phyloP scores from a whole-genome alignment of 2,888 invertebrate species.

The Uloborus plumipes region DNA sequence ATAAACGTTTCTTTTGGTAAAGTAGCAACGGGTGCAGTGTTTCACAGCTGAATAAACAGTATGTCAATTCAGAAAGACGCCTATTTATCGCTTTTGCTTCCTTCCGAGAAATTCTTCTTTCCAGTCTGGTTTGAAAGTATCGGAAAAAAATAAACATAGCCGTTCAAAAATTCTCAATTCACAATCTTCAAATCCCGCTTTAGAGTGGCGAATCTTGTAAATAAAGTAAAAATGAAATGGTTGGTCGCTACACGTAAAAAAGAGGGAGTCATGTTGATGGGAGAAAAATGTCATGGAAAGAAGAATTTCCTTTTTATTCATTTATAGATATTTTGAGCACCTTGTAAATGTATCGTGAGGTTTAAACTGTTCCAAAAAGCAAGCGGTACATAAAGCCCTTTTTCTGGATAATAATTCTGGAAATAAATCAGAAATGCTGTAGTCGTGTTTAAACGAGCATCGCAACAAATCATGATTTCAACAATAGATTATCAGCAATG shows the following conservation, averaged over 20 bases:
- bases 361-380: not conserved
- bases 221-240: not conserved
- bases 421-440: too few species aligned
- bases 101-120: not conserved
- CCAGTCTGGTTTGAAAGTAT: constrained; percentile 3
- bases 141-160: constrained; percentile 3
- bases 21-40: not conserved
- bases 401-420: too few species aligned
- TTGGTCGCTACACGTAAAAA: too few species aligned
- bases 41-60: constrained; percentile 10
- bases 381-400: too few species aligned
- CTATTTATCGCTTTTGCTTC: not conserved
- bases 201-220: not conserved
- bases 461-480: too few species aligned
- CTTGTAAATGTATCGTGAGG: not conserved
- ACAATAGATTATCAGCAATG: too few species aligned
- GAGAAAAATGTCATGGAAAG: not conserved
- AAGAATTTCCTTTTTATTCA: not conserved
- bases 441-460: too few species aligned
- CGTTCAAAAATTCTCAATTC: not conserved
- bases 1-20: too few species aligned
- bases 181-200: not conserved
- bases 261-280: not conserved
- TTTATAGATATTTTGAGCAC: not conserved
- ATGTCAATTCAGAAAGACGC: constrained; percentile 1